Base-by-base conservation (phyloP, 2,888 invertebrate species). In the Mesopsocus fuscifrons region DNA sequence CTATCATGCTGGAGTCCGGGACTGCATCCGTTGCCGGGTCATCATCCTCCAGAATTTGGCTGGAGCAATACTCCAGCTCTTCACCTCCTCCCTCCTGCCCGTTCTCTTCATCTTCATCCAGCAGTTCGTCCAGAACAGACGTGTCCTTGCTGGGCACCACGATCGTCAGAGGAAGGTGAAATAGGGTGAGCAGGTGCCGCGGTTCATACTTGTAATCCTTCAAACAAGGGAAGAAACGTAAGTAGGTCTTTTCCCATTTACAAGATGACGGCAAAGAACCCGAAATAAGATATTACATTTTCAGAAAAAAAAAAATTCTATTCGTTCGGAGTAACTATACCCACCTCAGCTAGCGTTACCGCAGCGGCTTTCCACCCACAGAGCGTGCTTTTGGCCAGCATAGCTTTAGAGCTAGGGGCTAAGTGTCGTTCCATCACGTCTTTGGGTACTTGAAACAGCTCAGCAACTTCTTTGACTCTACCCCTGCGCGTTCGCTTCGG, bases 21-120 rank as follows among this genome's bases (percentile, higher is more conserved):
- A 18, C 38, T 18, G 4, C 20, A 5, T 38, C 38, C 5, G 11
- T 3, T 38, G 9, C 5, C 5, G 3, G 17, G 6, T 38, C 38
- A 5, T 38, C 38, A 38, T 38, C 38, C 20, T 17, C 5, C 9
- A 38, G 15, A 18, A 38, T 38, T 21, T 20, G 21, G 20, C 38
- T 38, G 5, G 33, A 33, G 38, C 38, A 38, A 18, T 38, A 38
- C 11, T 38, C 38, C 3, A 38, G 18, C 20, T 38, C 38, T 38
- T 38, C 38, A 20, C n/a, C 20, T 34, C 8, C 8, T 9, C 18
- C 34, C 6, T 34, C 18, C 6, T 33, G 6, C 15, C 17, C 33
- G 20, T 38, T 38, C 20, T 38, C 21, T 18, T 38, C 38, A 18
- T 38, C 20, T 11, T 16, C 38, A 5, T 38, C 38, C 18, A 38